These are phyloP conservation scores for Aradophagus sp. DNA, from an alignment of 1,140 invertebrate genomes.

Conservation along the genomic window DNA sequence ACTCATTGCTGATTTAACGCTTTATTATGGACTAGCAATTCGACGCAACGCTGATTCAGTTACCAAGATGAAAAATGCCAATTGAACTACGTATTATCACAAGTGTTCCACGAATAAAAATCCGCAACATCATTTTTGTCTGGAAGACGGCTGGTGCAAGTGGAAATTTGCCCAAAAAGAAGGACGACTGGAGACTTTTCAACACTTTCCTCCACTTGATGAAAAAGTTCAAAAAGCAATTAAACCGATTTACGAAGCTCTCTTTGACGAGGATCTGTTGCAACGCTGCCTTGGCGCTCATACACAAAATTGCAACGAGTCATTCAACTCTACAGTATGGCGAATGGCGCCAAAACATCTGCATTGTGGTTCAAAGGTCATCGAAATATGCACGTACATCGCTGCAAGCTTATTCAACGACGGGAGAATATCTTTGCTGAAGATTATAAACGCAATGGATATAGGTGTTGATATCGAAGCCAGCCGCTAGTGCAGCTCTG, in stretches of 20 bases:
- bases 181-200: constrained; percentile 4
- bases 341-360: constrained; percentile 6
- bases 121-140: constrained; percentile 11
- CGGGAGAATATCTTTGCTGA: constrained; percentile 2
- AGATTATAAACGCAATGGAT: constrained; percentile 2
- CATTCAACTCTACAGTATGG: constrained; percentile 12
- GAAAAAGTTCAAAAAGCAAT: constrained; percentile 14
- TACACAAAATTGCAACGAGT: constrained; percentile 8
- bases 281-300: constrained; percentile 1
- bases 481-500: no score
- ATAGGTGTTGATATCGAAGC: background rate
- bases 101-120: constrained; percentile 11
- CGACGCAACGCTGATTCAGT: constrained; percentile 13
- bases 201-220: constrained; percentile 6
- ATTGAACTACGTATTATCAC: constrained; percentile 11
- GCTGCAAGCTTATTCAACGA: constrained; percentile 6
- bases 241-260: constrained; percentile 16
- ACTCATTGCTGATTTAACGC: constrained; percentile 12
- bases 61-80: constrained; percentile 5
- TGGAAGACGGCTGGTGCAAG: constrained; percentile 20
- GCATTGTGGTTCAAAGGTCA: background rate
- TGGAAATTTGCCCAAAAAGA: constrained; percentile 9
- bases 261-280: constrained; percentile 6
- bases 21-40: constrained; percentile 13
- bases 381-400: constrained; percentile 8